Evolutionary conservation across 1,140 invertebrate genomes (phyloP), one percentile per base, ranked within the genome.

Genomic region (Apis florea): DNA sequence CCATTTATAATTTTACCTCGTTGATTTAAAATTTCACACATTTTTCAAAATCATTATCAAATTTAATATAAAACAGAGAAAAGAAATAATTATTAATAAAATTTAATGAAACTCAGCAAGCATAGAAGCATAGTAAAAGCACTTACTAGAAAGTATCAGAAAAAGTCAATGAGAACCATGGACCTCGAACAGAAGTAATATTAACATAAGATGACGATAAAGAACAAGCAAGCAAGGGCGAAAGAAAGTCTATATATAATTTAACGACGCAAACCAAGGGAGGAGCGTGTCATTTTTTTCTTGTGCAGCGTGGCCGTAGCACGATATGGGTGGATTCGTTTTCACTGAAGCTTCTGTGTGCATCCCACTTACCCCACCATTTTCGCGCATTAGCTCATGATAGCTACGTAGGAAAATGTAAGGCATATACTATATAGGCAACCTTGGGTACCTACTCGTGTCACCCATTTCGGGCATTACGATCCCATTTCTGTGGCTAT

Each of bases 181-280:
- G 58, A 15, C 21, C 24, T 58, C 54, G 68, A 76, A 72, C 73
- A 86, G 59, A 64, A 64, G 84, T 86, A 86, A 86, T 83, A 86
- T 86, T 86, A 86, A 83, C 85, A 86, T 86, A 86, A 86, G 84
- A 15, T 47, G 71, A 56, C 85, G 75, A 86, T 86, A 86, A 86
- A 86, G 84, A 72, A 86, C 75, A 56, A 58, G 74, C 53, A n/a
- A 67, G 79, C 71, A 67, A 59, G 70, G 74, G 26, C 66, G 68
- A 73, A 86, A 86, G 82, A 84, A 86, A 86, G 85, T 86, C 67
- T 86, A 76, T 86, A 83, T 86, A 86, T 86, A 86, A 86, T 86
- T 84, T 83, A 83, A 66, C 67, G 61, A 73, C 49, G 49, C 1
- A 9, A 17, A 58, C 53, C 69, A 81, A 82, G 79, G 85, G 79